These are phyloP conservation scores for Micrasema minimum DNA, from an alignment of 1,140 invertebrate genomes.

Conservation along the genomic window DNA sequence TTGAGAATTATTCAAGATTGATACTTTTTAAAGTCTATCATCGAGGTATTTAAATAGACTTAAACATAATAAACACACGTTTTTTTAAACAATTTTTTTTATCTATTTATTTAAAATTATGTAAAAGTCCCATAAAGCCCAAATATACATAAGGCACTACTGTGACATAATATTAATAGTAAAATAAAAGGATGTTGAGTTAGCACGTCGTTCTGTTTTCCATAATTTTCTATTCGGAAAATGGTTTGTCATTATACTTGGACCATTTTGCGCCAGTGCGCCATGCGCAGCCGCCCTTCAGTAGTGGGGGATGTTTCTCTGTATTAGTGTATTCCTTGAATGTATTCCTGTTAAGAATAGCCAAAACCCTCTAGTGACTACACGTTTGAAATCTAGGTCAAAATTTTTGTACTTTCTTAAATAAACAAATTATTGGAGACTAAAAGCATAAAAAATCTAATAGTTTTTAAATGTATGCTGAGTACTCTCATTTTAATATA, in stretches of 20 bases:
- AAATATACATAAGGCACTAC: too few species aligned
- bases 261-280: constrained; percentile 42
- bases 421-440: not conserved
- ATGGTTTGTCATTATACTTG: constrained; percentile 10
- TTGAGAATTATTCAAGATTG: too few species aligned
- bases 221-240: not conserved
- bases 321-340: not conserved
- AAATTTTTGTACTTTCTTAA: not conserved
- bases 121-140: too few species aligned
- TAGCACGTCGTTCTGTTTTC: too few species aligned
- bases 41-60: too few species aligned
- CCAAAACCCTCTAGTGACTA: not conserved
- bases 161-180: too few species aligned
- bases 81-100: too few species aligned
- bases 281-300: constrained; percentile 41
- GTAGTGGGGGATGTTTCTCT: not conserved
- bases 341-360: not conserved
- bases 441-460: not conserved
- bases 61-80: too few species aligned
- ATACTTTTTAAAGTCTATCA: too few species aligned
- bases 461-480: not conserved
- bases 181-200: too few species aligned
- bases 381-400: not conserved
- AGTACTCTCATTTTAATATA: too few species aligned
- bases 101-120: too few species aligned